Evolutionary conservation across 2,888 invertebrate species (phyloP).

Genomic region (Lamellibrachia satsuma): DNA sequence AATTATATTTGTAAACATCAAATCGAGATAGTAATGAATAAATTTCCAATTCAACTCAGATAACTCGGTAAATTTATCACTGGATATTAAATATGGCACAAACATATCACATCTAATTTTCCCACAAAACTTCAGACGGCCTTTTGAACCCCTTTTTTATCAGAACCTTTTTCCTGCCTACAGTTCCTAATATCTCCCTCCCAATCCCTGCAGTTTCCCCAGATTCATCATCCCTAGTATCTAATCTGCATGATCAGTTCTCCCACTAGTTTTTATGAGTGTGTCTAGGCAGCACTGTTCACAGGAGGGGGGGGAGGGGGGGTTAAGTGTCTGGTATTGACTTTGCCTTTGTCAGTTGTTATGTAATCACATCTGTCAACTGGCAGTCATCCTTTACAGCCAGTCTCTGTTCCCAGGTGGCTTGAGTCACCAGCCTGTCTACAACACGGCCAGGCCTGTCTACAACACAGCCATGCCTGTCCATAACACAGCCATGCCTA

Average conservation of each 20-base stretch:
- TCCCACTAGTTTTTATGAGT: background rate
- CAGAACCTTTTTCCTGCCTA: background rate
- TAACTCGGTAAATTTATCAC: background rate
- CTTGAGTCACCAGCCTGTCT: background rate
- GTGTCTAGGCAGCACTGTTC: background rate
- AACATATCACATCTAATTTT: no score
- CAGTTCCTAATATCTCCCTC: background rate
- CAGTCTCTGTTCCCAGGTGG: background rate
- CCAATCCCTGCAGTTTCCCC: background rate
- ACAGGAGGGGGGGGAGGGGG: background rate
- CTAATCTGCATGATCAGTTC: background rate
- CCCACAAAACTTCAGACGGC: no score
- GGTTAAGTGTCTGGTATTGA: background rate
- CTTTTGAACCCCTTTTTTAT: no score
- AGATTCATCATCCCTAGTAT: background rate
- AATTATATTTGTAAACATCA: background rate
- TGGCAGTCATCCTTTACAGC: background rate
- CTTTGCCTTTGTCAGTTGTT: background rate
- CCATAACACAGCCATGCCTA: background rate
- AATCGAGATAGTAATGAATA: background rate
- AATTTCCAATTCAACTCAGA: background rate
- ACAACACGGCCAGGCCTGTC: background rate
- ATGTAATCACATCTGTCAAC: background rate
- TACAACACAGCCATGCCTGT: background rate
- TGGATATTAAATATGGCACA: background rate